Base-by-base conservation (phyloP, 2,797 vertebrate species). In the Rhadinocentrus ornatus region DNA sequence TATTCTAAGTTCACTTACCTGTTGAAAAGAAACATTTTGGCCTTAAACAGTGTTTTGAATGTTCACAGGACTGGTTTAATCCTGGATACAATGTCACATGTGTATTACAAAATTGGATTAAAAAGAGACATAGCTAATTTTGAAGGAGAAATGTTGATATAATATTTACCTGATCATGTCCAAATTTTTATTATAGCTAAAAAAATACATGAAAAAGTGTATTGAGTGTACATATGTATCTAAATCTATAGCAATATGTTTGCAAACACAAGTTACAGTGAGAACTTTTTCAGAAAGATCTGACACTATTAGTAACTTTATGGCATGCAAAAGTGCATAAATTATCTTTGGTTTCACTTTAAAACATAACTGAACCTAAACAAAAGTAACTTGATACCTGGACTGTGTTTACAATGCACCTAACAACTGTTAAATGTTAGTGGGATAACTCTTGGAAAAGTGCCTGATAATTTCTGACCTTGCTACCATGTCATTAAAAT, bases 11-110 rank as follows among this genome's bases (percentile, higher is more conserved):
- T 34, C 53, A 78, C 41, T 71, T 60, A 73, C 8, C 62, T 81
- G 71, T 79, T 77, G 44, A 78, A 74, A 64, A 18, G 57, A 75
- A 66, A 78, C 57, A 74, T 74, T 73, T 79, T 32, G 63, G 26
- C 62, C 15, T 22, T 12, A 5, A 72, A 54, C 26, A 82, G 64
- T 69, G 35, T 69, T 37, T 26, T 44, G 60, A 58, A 66, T 27
- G 55, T 60, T 76, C 50, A 59, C 24, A 16, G 18, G 15, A 41
- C 60, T 66, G 75, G 4, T 39, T 48, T 39, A 74, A 66, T 77
- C 65, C 72, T 75, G 24, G 37, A 54, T 27, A 10, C 37, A 65
- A 55, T 16, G 31, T 39, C 60, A 66, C 69, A 72, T 73, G 48
- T 71, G 70, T 57, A 61, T 82, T 78, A 75, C 73, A 78, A 71